These are phyloP conservation scores for Irena cyanogastra DNA, from an alignment of 2,113 vertebrate genomes.

Conservation along the genomic window DNA sequence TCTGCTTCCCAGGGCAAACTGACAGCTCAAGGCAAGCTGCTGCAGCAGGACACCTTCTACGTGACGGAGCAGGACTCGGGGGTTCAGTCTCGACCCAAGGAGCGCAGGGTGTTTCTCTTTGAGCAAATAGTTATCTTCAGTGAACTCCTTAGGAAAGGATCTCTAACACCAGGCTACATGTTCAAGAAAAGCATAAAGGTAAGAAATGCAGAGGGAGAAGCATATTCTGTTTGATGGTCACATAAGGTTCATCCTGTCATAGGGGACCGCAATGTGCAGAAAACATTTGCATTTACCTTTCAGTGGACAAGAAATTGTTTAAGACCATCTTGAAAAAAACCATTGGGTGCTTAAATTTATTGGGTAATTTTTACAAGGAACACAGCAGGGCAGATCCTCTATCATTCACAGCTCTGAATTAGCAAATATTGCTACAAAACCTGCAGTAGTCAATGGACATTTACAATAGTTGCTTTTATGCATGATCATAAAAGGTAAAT, in stretches of 20 bases:
- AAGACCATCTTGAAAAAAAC: background rate
- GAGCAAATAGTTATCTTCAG: conserved; percentile 99
- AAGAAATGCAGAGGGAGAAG: background rate
- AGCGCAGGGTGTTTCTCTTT: conserved; percentile 94
- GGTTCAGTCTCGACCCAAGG: conserved; percentile 91
- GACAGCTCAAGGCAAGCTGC: conserved; percentile 91
- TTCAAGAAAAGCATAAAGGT: conserved; percentile 98
- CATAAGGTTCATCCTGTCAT: background rate
- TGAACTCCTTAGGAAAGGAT: conserved; percentile 94
- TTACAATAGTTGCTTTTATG: background rate
- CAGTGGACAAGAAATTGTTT: background rate
- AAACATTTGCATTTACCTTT: background rate
- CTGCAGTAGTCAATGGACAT: background rate
- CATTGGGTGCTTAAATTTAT: background rate
- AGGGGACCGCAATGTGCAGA: background rate
- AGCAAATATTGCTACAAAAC: background rate
- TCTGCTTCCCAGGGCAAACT: conserved; percentile 84
- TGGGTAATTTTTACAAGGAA: background rate
- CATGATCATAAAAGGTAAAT: background rate
- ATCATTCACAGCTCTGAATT: background rate
- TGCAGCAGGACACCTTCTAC: conserved; percentile 97
- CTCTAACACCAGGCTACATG: conserved; percentile 92
- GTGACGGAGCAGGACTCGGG: conserved; percentile 91
- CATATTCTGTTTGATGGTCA: background rate
- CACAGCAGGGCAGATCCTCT: background rate